Evolutionary conservation across 2,113 vertebrate genomes (phyloP).

Genomic region (Dipodomys ordii): DNA sequence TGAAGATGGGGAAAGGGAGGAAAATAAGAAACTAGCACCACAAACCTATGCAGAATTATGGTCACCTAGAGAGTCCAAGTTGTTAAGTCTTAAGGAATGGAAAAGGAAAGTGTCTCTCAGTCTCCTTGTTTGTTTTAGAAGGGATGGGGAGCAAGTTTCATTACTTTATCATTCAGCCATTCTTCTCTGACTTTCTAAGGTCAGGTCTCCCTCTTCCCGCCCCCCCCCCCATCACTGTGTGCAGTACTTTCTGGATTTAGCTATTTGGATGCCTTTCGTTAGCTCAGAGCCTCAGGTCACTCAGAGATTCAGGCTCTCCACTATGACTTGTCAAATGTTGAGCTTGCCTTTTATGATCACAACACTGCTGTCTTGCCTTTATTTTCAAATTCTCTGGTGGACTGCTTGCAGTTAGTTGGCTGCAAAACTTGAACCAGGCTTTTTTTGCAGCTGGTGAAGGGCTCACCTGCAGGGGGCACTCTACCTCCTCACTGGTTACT

Average conservation of each 20-base stretch:
- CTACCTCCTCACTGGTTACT: not conserved
- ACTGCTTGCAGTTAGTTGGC: not conserved
- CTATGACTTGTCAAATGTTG: too few relatives aligned
- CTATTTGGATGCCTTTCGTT: not conserved
- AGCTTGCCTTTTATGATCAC: not conserved
- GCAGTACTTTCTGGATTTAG: not conserved
- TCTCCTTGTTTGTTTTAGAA: not conserved
- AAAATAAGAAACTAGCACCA: not conserved
- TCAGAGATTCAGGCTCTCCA: not conserved
- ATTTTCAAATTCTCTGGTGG: not conserved
- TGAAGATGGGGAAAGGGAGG: too few relatives aligned
- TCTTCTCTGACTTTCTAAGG: not conserved
- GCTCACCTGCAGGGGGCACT: not conserved
- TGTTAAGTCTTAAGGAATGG: not conserved
- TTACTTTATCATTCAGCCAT: not conserved
- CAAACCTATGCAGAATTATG: not conserved
- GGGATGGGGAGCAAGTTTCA: not conserved
- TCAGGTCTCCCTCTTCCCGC: not conserved
- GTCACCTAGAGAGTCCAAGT: not conserved
- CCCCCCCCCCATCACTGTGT: too few relatives aligned
- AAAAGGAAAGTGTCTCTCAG: not conserved
- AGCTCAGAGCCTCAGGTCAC: not conserved
- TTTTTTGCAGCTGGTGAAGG: fast-evolving
- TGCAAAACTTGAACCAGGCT: not conserved
- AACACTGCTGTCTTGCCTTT: not conserved